Evolutionary conservation across 1,140 invertebrate genomes (phyloP).

Genomic region (Polyergus mexicanus): DNA sequence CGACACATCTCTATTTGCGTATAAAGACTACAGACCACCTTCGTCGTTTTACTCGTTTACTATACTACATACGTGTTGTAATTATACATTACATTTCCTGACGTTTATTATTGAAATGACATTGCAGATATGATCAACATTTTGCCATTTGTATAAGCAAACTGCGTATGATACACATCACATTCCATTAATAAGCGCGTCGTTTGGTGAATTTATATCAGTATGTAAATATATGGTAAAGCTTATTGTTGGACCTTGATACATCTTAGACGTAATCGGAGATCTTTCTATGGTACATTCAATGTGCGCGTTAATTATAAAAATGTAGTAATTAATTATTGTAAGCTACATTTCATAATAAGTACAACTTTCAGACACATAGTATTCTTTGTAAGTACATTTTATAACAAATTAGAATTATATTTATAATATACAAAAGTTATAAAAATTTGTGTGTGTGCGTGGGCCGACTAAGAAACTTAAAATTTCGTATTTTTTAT

Average conservation of each 20-base stretch:
- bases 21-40: background rate
- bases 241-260: no score
- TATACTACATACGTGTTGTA: background rate
- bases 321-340: background rate
- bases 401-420: background rate
- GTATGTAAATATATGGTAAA: background rate
- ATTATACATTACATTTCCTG: background rate
- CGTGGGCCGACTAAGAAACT: background rate
- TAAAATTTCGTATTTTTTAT: background rate
- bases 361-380: background rate
- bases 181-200: slow-evolving; percentile 24
- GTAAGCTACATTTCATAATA: background rate
- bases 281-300: background rate
- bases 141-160: background rate
- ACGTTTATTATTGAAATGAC: background rate
- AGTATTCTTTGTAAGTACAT: background rate
- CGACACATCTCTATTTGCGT: no score
- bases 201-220: background rate
- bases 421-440: background rate
- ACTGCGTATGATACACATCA: background rate
- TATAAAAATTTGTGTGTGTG: background rate
- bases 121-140: background rate
- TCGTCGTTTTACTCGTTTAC: background rate
- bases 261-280: slow-evolving; percentile 1
- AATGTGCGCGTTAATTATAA: slow-evolving; percentile 13